Evolutionary conservation across 1,140 invertebrate genomes (phyloP), one percentile per base, ranked within the genome.

Genomic region (Macrostomum lignano): DNA sequence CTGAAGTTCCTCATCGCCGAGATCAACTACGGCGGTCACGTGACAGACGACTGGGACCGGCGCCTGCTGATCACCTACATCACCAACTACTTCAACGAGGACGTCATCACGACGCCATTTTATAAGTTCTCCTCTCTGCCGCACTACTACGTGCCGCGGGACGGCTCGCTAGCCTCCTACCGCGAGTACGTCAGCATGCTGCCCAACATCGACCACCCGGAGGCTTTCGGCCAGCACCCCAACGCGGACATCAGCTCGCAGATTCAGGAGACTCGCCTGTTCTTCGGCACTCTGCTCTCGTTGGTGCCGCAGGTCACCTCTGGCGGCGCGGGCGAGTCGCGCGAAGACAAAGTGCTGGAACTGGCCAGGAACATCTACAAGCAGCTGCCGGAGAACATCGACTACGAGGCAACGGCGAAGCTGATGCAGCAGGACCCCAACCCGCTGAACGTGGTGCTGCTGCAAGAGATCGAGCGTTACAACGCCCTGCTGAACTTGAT

Each of bases 131-230:
- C 70, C 2, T 55, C 62, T 2, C 50, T 73, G 15, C 46, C 65
- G 7, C 66, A 66, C 3, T 81, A 79, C 55, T 73, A 71, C 48
- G 65, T 79, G 24, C 76, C 75, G 7, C 63, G 65, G 14, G 74
- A 77, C 48, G 73, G 73, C n/a, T 66, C 69, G 34, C 51, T 78
- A 10, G 65, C 71, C 39, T 70, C 68, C 5, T 77, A 78, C 51
- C 61, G 65, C 24, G 72, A 77, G 47, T 73, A 70, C 49, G 66
- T 78, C 36, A 65, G 65, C 36, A 62, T 71, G 43, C 52, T 77
- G 38, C 74, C 74, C 1, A 65, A 55, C 29, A 55, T 66, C 21
- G 75, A 82, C 48, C 66, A 67, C 37, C 74, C 75, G 0, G 73
- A 78, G 56, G 71, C 67, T 0, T 75, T 79, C 47, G 48, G 64